phyloP scores from a whole-genome alignment of 2,888 invertebrate genomes.

The Spisula subtruncata region DNA sequence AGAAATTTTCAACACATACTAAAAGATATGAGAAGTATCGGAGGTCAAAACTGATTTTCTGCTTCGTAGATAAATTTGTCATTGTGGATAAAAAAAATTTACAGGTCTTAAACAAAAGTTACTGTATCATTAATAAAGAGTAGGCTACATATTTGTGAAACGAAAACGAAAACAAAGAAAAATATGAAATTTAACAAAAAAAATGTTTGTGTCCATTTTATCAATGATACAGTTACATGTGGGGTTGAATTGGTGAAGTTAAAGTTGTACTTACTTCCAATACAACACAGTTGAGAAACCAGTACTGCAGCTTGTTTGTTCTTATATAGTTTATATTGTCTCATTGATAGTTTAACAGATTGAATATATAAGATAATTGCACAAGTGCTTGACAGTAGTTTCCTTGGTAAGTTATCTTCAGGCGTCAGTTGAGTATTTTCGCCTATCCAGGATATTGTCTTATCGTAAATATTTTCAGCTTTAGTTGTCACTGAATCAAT shows the following conservation, averaged over 20 bases:
- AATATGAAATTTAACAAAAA: not conserved
- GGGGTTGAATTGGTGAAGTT: too few species aligned
- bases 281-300: not conserved
- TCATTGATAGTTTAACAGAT: not conserved
- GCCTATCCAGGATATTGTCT: not conserved
- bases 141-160: too few species aligned
- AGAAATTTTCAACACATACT: too few species aligned
- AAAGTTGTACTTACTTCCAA: not conserved
- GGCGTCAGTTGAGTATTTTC: conserved; percentile 37
- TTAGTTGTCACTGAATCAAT: not conserved
- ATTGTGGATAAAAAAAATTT: too few species aligned
- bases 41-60: too few species aligned
- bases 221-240: too few species aligned
- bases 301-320: not conserved
- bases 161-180: too few species aligned
- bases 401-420: conserved; percentile 25
- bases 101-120: too few species aligned
- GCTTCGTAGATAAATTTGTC: too few species aligned
- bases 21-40: too few species aligned
- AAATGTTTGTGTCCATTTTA: too few species aligned
- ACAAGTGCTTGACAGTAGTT: not conserved
- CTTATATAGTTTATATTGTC: not conserved
- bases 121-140: too few species aligned
- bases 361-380: not conserved
- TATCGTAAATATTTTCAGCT: not conserved